phyloP scores from a whole-genome alignment of 2,888 invertebrate species.

The Drosophila villosipedis region DNA sequence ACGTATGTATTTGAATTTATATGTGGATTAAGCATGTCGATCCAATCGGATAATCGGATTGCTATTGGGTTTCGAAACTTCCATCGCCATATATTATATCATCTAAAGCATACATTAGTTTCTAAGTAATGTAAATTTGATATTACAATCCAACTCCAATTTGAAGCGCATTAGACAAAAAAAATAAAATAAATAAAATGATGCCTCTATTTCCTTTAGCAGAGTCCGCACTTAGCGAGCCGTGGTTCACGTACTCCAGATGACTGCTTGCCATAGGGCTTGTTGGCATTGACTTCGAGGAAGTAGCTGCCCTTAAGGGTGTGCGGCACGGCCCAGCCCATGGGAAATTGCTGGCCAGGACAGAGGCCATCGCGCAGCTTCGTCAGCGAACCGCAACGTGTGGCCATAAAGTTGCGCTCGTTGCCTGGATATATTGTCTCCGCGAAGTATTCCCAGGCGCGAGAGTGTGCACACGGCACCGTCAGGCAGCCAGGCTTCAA shows the following conservation, averaged over 20 bases:
- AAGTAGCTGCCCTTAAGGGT: slow-evolving; percentile 83
- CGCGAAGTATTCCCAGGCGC: slow-evolving; percentile 82
- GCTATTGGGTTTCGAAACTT: background rate
- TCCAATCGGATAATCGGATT: background rate
- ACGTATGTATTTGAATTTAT: background rate
- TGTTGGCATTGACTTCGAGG: slow-evolving; percentile 72
- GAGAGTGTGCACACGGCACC: slow-evolving; percentile 81
- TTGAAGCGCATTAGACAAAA: background rate
- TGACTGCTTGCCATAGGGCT: slow-evolving; percentile 76
- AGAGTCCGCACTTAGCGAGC: slow-evolving; percentile 49
- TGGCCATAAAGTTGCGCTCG: slow-evolving; percentile 81
- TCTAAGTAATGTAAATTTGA: background rate
- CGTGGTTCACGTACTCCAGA: slow-evolving; percentile 10
- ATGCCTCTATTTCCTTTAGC: background rate
- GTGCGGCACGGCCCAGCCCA: slow-evolving; percentile 81
- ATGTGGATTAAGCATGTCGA: background rate
- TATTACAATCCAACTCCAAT: background rate
- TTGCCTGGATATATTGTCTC: slow-evolving; percentile 84
- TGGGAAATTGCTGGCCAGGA: slow-evolving; percentile 66
- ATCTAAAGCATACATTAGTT: slow-evolving; percentile 20
- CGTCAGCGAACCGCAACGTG: slow-evolving; percentile 81
- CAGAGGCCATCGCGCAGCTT: slow-evolving; percentile 75
- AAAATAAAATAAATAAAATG: background rate
- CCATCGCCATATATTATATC: background rate
- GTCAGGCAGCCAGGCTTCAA: slow-evolving; percentile 80